Evolutionary conservation across 1,140 invertebrate genomes (phyloP).

Genomic region (Apis laboriosa): DNA sequence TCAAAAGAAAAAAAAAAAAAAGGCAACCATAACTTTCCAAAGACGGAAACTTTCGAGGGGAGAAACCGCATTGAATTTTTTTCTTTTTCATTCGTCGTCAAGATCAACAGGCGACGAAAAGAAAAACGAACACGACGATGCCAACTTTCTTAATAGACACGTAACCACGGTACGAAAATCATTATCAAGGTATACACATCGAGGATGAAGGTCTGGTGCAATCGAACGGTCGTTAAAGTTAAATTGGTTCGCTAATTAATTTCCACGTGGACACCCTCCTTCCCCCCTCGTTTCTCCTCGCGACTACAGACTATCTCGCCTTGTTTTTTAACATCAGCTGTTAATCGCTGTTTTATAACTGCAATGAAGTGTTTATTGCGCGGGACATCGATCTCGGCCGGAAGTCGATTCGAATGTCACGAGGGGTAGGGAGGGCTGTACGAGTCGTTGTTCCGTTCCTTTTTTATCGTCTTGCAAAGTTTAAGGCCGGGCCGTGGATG

Average conservation of each 20-base stretch:
- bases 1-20: background rate
- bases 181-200: conserved; percentile 72
- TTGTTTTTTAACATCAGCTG: conserved; percentile 38
- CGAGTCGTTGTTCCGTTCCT: background rate
- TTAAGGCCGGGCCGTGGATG: background rate
- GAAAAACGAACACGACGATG: conserved; percentile 59
- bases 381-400: background rate
- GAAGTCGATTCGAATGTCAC: background rate
- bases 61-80: too few relatives aligned
- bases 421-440: background rate
- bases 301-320: background rate
- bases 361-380: background rate
- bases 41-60: background rate
- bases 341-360: conserved; percentile 24
- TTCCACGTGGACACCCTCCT: conserved; percentile 63
- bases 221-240: conserved; percentile 74
- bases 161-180: conserved; percentile 58
- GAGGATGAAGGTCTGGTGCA: conserved; percentile 46
- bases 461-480: background rate
- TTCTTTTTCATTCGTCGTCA: background rate
- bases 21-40: background rate
- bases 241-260: conserved; percentile 77
- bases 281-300: conserved; percentile 13
- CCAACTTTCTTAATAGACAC: conserved; percentile 59
- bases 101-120: conserved; percentile 63